Conservation (phyloP, 2,888 invertebrate species). For the Gryllus longicercus region DNA sequence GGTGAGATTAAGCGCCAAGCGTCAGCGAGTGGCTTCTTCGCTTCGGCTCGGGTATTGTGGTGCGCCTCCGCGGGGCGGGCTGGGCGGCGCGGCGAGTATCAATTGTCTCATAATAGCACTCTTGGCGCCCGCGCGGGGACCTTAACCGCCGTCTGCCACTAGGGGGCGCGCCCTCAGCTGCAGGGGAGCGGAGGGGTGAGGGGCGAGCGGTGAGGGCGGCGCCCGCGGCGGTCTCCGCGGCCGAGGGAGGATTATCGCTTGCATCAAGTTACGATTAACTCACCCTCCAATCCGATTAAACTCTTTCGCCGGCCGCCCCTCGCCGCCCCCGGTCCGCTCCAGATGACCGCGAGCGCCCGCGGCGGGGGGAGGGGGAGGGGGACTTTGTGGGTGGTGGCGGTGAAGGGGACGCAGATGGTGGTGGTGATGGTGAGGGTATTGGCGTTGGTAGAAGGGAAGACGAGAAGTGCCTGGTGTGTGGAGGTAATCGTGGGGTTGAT, state of each 20-base stretch:
- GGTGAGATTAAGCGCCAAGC: too few species aligned
- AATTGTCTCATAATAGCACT: background rate
- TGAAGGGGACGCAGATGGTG: too few species aligned
- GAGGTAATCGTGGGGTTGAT: too few species aligned
- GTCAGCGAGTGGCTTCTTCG: too few species aligned
- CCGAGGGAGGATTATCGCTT: constrained; percentile 17
- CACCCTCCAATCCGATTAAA: constrained; percentile 17
- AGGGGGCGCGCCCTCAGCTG: background rate
- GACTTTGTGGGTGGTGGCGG: too few species aligned
- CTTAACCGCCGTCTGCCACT: background rate
- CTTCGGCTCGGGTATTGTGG: too few species aligned
- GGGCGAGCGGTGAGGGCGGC: background rate
- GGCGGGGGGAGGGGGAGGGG: too few species aligned
- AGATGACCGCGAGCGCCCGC: background rate
- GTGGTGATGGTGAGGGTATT: too few species aligned
- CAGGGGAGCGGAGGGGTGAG: background rate
- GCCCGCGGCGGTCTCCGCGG: background rate
- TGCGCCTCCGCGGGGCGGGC: too few species aligned
- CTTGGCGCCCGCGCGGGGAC: constrained; percentile 1
- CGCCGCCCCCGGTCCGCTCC: background rate
- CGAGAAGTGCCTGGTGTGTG: too few species aligned
- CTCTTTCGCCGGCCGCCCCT: background rate
- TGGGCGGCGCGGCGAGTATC: background rate
- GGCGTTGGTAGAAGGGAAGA: too few species aligned
- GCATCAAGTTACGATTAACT: background rate